Evolutionary conservation across 2,888 invertebrate species (phyloP).

Genomic region (Cyrtodaria siliqua): DNA sequence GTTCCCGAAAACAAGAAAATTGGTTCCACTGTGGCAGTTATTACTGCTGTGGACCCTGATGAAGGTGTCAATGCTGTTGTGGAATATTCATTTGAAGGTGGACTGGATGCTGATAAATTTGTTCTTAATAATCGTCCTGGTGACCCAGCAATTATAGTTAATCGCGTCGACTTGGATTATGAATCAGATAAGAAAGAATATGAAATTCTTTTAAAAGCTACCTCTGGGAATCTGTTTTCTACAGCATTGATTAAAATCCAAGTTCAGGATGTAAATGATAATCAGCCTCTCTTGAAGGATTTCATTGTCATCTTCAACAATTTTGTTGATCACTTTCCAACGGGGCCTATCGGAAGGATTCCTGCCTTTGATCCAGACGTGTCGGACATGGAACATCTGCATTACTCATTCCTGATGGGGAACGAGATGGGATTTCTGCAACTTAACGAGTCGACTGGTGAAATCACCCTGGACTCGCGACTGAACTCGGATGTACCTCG

Average conservation of each 20-base stretch:
- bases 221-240: constrained; percentile 95
- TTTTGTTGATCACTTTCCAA: constrained; percentile 96
- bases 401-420: constrained; percentile 94
- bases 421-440: constrained; percentile 96
- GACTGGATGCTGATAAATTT: constrained; percentile 93
- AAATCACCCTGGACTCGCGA: constrained; percentile 95
- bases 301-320: constrained; percentile 98
- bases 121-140: constrained; percentile 89
- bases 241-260: constrained; percentile 95
- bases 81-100: constrained; percentile 96
- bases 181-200: constrained; percentile 97
- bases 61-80: constrained; percentile 96
- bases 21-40: constrained; percentile 96
- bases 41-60: constrained; percentile 96
- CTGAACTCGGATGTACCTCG: constrained; percentile 98
- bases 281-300: constrained; percentile 95
- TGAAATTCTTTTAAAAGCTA: constrained; percentile 95
- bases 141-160: constrained; percentile 93
- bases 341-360: constrained; percentile 95
- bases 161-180: constrained; percentile 97
- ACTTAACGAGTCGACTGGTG: constrained; percentile 93
- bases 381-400: constrained; percentile 90
- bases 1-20: constrained; percentile 98
- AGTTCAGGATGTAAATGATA: constrained; percentile 97
- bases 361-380: constrained; percentile 98